Evolutionary conservation across 2,888 invertebrate genomes (phyloP), one percentile per base, ranked within the genome.

Genomic region (Catocala sponsa): DNA sequence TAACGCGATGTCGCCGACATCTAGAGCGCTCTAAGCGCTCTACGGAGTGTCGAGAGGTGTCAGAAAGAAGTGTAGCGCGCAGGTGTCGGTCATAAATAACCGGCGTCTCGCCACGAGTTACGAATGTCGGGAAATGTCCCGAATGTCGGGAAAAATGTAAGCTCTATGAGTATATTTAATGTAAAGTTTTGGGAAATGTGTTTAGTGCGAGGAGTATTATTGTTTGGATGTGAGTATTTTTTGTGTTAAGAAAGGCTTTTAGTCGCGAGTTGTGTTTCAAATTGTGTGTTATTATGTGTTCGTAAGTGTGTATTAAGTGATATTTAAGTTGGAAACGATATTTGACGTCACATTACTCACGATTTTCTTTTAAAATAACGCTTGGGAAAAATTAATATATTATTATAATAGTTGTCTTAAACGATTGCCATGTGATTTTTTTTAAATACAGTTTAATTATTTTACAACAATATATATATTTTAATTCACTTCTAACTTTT

Each of bases 11-110:
- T 84, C 86, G 79, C 65, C 68, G 79, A 81, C 88, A 87, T 78
- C 77, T 75, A 83, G 81, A 81, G 78, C 72, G 74, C 82, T 81
- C 76, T 75, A 75, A 15, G n/a, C 41, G 72, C 81, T 80, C 74
- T 74, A 74, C 66, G 53, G 59, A 62, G 66, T 68, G 76, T 73
- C 74, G 74, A 73, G 76, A 75, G 72, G 80, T 82, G 82, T 81
- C 85, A 74, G 76, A 79, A 81, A 86, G 83, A 84, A 81, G 78
- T 79, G 83, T 76, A 74, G 76, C 73, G 77, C 81, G 85, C 89
- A 89, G 90, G 90, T 89, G 88, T 81, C 75, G 67, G 68, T 74
- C 59, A 84, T 88, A 88, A 86, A 87, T 88, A 85, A 86, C 74
- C 53, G 65, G 54, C 52, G 53, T 41, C 60, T 55, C 53, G 65